phyloP scores from a whole-genome alignment of 2,888 invertebrate species.

The Hyles lineata region DNA sequence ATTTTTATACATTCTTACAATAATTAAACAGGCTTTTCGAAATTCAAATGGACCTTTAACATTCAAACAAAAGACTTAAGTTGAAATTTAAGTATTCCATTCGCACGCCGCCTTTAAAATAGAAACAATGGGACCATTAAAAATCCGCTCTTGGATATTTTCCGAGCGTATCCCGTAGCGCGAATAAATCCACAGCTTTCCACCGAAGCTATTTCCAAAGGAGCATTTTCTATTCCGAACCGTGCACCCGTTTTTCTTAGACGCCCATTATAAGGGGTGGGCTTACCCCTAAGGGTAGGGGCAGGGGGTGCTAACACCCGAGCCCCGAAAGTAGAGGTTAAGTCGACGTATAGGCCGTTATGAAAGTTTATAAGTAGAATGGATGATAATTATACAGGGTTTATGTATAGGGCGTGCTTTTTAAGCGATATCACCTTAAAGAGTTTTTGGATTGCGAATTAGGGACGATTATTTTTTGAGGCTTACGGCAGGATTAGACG shows the following conservation, averaged over 20 bases:
- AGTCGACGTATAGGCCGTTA: slow-evolving; percentile 85
- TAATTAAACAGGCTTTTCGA: background rate
- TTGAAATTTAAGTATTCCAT: slow-evolving; percentile 78
- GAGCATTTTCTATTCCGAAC: slow-evolving; percentile 84
- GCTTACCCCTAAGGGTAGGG: slow-evolving; percentile 48
- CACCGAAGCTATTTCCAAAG: slow-evolving; percentile 84
- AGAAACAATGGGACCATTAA: slow-evolving; percentile 84
- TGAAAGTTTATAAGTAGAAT: slow-evolving; percentile 85
- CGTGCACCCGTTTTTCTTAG: slow-evolving; percentile 84
- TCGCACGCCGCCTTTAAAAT: slow-evolving; percentile 82
- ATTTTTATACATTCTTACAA: background rate
- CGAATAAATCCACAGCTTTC: slow-evolving; percentile 84
- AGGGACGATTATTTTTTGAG: slow-evolving; percentile 36
- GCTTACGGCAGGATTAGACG: slow-evolving; percentile 9
- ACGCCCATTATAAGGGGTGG: slow-evolving; percentile 79
- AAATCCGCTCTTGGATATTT: slow-evolving; percentile 84
- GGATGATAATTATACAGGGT: slow-evolving; percentile 83
- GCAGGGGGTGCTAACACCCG: slow-evolving; percentile 39
- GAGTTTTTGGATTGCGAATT: slow-evolving; percentile 68
- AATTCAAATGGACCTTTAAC: slow-evolving; percentile 33
- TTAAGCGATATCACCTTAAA: slow-evolving; percentile 75
- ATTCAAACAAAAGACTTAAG: slow-evolving; percentile 52
- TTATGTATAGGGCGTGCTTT: slow-evolving; percentile 79
- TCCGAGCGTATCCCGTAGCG: slow-evolving; percentile 81
- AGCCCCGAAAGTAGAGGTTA: slow-evolving; percentile 80